Evolutionary conservation across 2,797 vertebrate genomes (phyloP), one percentile per base, ranked within the genome.

Genomic region (Sparus aurata): DNA sequence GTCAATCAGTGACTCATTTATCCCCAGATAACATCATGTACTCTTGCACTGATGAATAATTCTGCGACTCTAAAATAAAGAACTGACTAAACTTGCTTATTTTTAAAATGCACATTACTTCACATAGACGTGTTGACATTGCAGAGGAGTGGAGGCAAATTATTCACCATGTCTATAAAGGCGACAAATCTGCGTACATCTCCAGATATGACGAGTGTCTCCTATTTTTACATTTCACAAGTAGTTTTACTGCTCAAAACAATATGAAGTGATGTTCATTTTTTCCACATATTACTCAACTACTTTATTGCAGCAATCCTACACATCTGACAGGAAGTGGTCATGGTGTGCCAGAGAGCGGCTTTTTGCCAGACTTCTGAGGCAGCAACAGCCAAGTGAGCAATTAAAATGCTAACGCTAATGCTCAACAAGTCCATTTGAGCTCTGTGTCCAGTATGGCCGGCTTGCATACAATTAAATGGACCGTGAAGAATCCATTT

Each of bases 401-500:
- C 85, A 84, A 82, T 88, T 80, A 69, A 79, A 88, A 77, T 85
- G 77, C 88, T 91, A 83, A 74, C 88, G 90, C 86, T 77, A 87
- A 83, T 75, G 66, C 75, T 75, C 83, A 75, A 47, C 88, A 69
- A 70, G 66, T 67, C 83, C 63, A 74, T 85, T 85, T 79, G 67
- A 86, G 83, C 78, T 65, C 61, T 43, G 58, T 73, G 64, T 86
- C 85, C 71, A 77, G 73, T 70, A 60, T 73, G 80, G 81, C 68
- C 59, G 57, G 54, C 63, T 57, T 79, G 80, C 69, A 80, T 69
- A 69, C 80, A 77, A 67, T 69, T 86, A 85, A 90, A 91, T 79
- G 76, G 73, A 77, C 86, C 64, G 71, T 89, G 83, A 86, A 88
- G 70, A 86, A 90, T 91, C 80, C 76, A 87, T 88, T 91, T 87